These are phyloP conservation scores for Astyanax mexicanus DNA, from an alignment of 2,797 vertebrate genomes.

Conservation along the genomic window DNA sequence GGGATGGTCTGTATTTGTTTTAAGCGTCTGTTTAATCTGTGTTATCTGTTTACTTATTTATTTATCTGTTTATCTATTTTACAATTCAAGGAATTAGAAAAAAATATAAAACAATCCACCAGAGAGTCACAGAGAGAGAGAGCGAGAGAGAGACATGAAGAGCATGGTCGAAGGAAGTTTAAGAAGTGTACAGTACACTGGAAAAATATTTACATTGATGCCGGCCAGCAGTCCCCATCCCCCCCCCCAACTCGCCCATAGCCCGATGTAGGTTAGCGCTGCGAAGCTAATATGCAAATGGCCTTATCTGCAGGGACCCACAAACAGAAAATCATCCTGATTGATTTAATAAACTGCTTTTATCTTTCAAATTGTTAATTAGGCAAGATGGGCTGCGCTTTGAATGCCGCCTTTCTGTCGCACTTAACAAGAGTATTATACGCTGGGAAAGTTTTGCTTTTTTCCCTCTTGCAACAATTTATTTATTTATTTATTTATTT, in stretches of 20 bases:
- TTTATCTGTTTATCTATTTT: conserved; percentile 73
- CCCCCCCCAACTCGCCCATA: too few relatives aligned
- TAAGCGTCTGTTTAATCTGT: conserved; percentile 72
- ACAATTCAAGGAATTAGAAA: conserved; percentile 77
- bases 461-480: conserved; percentile 27
- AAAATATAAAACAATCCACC: conserved; percentile 64
- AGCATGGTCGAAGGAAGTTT: conserved; percentile 73
- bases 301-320: conserved; percentile 98
- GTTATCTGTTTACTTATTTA: conserved; percentile 74
- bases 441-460: conserved; percentile 73
- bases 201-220: conserved; percentile 92
- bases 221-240: conserved; percentile 86
- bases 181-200: conserved; percentile 85
- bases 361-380: conserved; percentile 99
- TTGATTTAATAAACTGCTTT: conserved; percentile 99
- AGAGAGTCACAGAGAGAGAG: conserved; percentile 67
- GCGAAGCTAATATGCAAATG: conserved; percentile 99
- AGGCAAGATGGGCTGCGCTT: conserved; percentile 93
- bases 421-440: conserved; percentile 86
- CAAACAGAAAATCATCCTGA: conserved; percentile 97
- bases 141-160: conserved; percentile 7
- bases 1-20: conserved; percentile 56
- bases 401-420: conserved; percentile 78
- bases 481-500: conserved; percentile 8
- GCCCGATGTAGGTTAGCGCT: conserved; percentile 97